These are phyloP conservation scores for Spongia lamella DNA, from an alignment of 37 sponge, comb jelly and placozoan genomes.

Conservation along the genomic window DNA sequence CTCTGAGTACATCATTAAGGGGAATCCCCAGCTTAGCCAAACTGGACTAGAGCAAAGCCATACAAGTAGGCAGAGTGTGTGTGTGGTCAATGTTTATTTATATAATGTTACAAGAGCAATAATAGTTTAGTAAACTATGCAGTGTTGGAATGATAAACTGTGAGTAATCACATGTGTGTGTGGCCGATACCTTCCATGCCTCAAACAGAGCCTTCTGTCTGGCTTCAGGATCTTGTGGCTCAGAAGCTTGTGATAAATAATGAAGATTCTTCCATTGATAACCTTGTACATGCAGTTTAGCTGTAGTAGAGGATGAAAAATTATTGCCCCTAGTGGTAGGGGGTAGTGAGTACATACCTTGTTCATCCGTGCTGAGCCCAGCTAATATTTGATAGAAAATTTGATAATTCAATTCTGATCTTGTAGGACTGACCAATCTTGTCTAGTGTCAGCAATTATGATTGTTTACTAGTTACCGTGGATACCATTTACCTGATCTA, in stretches of 20 bases:
- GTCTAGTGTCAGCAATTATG: conserved; percentile 40
- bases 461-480: no score
- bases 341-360: conserved; percentile 43
- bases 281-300: conserved; percentile 54
- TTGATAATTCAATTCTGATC: conserved; percentile 72
- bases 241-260: conserved; percentile 79
- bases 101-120: background rate
- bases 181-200: conserved; percentile 68
- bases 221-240: conserved; percentile 43
- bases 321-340: background rate
- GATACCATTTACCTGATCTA: conserved; percentile 80
- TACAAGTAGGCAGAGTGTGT: conserved; percentile 1
- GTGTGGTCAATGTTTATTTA: background rate
- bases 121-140: background rate
- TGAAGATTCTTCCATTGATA: conserved; percentile 53
- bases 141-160: background rate
- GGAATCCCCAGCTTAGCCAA: conserved; percentile 85
- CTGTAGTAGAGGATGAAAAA: conserved; percentile 20
- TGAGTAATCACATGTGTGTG: background rate
- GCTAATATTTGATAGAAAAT: conserved; percentile 89
- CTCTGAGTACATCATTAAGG: conserved; percentile 77
- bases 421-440: conserved; percentile 54
- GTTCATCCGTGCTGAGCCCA: conserved; percentile 78
- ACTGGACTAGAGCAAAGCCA: conserved; percentile 48
- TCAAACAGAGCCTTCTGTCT: conserved; percentile 67